Evolutionary conservation across 2,888 invertebrate genomes (phyloP), one percentile per base, ranked within the genome.

Genomic region (Saturnia japonica): DNA sequence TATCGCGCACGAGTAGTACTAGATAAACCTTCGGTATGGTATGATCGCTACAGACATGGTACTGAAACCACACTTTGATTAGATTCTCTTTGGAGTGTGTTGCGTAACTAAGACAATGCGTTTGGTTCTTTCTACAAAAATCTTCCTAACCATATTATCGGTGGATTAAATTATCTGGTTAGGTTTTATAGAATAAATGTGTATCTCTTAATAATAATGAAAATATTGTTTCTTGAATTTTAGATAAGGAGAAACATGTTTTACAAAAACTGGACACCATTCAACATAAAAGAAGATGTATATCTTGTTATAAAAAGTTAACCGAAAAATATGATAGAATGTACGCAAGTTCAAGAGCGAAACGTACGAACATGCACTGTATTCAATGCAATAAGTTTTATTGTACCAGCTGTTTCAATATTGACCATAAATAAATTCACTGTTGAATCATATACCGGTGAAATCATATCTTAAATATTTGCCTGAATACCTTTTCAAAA

Each of bases 261-360:
- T 54, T 54, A 54, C 22, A 54, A 54, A 54, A 54, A 54, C 54
- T 54, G n/a, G 54, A 54, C 11, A 54, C 8, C 9, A 54, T 54
- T 22, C 54, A 54, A 54, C n/a, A 54, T 22, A 54, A 54, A 54
- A 54, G 54, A 54, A 54, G 54, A 54, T 54, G 54, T 11, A 54
- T 54, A 22, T 54, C 54, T 54, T 54, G 54, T 54, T 54, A 54
- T 54, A 54, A 54, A n/a, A 54, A 54, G 54, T 22, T 54, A 54
- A 54, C 54, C 9, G 54, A 54, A 54, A n/a, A 54, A 54, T 11
- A 54, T 11, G 54, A 54, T 54, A 54, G 54, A 11, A 54, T 54
- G 19, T 54, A 54, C 54, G 54, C 54, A 22, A 54, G 54, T 22
- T 54, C 54, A 11, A 54, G 22, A 54, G 54, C 54, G 22, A 54